These are phyloP conservation scores for Acanthochromis polyacanthus DNA, from an alignment of 2,113 vertebrate genomes.

Conservation along the genomic window DNA sequence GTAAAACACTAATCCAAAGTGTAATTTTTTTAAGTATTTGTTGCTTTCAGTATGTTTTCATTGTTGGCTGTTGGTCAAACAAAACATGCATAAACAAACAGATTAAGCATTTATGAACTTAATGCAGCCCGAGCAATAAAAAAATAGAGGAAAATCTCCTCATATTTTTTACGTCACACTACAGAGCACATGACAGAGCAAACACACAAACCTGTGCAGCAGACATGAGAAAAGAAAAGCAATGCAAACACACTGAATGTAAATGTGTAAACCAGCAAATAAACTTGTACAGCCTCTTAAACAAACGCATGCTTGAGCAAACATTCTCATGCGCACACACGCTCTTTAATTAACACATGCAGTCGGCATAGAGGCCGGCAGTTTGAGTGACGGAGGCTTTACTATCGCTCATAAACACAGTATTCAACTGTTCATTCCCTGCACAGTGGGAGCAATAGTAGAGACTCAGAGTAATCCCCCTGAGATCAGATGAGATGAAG, in stretches of 20 bases:
- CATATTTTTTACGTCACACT: neutral
- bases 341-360: conserved; percentile 15
- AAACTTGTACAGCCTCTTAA: conserved; percentile 16
- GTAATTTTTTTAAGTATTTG: too few relatives aligned
- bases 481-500: conserved; percentile 68
- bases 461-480: conserved; percentile 56
- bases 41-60: neutral
- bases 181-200: neutral
- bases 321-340: conserved; percentile 1
- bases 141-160: neutral
- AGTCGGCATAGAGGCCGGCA: conserved; percentile 2
- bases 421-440: conserved; percentile 48
- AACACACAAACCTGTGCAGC: neutral
- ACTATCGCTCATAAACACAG: conserved; percentile 35
- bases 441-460: conserved; percentile 38
- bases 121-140: too few relatives aligned
- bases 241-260: neutral
- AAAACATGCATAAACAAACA: too few relatives aligned
- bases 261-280: conserved; percentile 9
- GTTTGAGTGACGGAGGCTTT: conserved; percentile 19
- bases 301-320: conserved; percentile 14
- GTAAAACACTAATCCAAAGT: neutral
- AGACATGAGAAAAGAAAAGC: neutral
- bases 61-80: too few relatives aligned
- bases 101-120: too few relatives aligned